Base-by-base conservation (phyloP, 2,888 invertebrate genomes). In the Chirona hameri region DNA sequence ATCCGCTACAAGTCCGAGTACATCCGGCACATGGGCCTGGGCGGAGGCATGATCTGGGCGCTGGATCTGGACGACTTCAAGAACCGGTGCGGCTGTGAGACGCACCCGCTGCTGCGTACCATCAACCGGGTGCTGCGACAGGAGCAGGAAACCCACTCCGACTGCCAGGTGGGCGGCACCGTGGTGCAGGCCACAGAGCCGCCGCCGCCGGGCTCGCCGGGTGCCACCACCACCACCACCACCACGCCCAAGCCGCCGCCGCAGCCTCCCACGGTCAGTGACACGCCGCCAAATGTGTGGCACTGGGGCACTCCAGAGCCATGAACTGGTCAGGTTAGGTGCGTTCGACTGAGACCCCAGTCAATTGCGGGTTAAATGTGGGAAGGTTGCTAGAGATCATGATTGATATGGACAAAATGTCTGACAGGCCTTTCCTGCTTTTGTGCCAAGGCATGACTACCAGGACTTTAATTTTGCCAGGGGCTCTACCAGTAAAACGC, bases 21-120 rank as follows among this genome's bases (percentile, higher is more conserved):
- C 86, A 92, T 96, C 60, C 91, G 94, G 84, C 90, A 92, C 24
- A 90, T 94, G 88, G 91, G 93, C 84, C 90, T 97, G 29, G 96
- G 93, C 24, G 96, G 96, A 83, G 95, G 94, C 29, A 96, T 96
- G 95, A 92, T 96, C 79, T 96, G 96, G 96, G 95, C 96, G 0
- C 89, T 96, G 60, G 96, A 96, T 89, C 91, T 96, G 85, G 96
- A 96, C 86, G 96, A 96, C 88, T 96, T 95, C 87, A 92, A 91
- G 5, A 92, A 89, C 83, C 91, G 92, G 84, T 96, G 96, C 87
- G 94, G 93, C 0, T 91, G 93, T 87, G 96, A 95, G 60, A 90
- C 91, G 72, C 93, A 95, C 89, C 95, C 96, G 0, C 89, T 96
- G 9, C 89, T 96, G 84, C 93, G 92, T 60, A 91, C 93, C n/a